Evolutionary conservation across 2,797 vertebrate species (phyloP).

Genomic region (Megalops cyprinoides): DNA sequence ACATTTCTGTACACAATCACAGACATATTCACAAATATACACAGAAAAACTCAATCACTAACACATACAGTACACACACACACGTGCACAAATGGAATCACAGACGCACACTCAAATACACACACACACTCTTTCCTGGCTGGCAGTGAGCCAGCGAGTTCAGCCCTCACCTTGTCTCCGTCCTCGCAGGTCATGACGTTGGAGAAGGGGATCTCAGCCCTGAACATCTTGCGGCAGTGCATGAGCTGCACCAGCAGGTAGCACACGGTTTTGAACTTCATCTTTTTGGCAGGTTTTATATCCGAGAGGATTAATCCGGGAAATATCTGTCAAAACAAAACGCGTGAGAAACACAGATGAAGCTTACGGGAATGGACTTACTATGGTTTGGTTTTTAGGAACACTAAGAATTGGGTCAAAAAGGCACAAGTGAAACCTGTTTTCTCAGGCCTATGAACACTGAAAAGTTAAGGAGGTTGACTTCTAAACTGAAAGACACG

Average conservation of each 20-base stretch:
- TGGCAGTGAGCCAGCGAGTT: too few relatives aligned
- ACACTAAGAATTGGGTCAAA: neutral
- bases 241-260: constrained; percentile 89
- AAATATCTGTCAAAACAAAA: constrained; percentile 77
- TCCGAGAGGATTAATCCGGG: constrained; percentile 88
- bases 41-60: too few relatives aligned
- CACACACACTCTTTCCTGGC: too few relatives aligned
- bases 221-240: constrained; percentile 93
- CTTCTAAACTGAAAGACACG: too few relatives aligned
- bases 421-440: too few relatives aligned
- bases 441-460: too few relatives aligned
- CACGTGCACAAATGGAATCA: neutral
- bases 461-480: too few relatives aligned
- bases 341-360: neutral
- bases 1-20: neutral
- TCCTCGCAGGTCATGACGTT: constrained; percentile 88
- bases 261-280: constrained; percentile 92
- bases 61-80: neutral
- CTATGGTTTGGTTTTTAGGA: neutral
- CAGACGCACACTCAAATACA: constrained; percentile 15
- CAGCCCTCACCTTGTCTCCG: constrained; percentile 83
- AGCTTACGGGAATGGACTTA: neutral
- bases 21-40: neutral
- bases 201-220: constrained; percentile 88
- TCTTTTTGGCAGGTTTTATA: constrained; percentile 88